Evolutionary conservation across 92 coral and sea anemone species (phyloP).

Genomic region (Umimayanthus kanabou): DNA sequence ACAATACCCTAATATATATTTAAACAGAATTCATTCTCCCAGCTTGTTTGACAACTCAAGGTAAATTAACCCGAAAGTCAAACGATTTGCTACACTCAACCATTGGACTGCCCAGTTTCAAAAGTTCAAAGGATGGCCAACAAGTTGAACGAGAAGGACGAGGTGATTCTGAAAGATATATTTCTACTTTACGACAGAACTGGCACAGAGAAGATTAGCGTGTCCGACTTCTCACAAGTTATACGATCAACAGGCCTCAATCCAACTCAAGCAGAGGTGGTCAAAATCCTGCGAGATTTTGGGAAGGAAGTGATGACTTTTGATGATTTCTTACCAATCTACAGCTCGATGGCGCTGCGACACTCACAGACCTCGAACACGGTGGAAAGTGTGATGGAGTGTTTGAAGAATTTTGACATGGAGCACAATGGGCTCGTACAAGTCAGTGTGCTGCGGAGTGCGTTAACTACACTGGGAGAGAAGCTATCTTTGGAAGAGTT

Average conservation of each 20-base stretch:
- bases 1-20: neutral
- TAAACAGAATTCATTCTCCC: neutral
- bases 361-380: constrained; percentile 70
- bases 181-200: constrained; percentile 88
- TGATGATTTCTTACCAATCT: constrained; percentile 90
- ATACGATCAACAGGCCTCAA: constrained; percentile 88
- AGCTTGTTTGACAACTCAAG: neutral
- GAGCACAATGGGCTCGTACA: constrained; percentile 79
- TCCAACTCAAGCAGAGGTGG: constrained; percentile 90
- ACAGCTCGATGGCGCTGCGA: constrained; percentile 85
- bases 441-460: constrained; percentile 86
- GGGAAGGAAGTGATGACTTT: constrained; percentile 76
- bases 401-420: constrained; percentile 91
- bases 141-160: constrained; percentile 71
- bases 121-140: constrained; percentile 39
- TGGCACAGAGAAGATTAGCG: constrained; percentile 79
- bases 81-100: too few relatives aligned
- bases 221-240: constrained; percentile 81
- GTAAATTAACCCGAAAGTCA: neutral
- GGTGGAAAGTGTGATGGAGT: constrained; percentile 86
- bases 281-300: constrained; percentile 86
- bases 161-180: constrained; percentile 81
- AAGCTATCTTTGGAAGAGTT: constrained; percentile 88
- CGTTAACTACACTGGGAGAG: constrained; percentile 95
- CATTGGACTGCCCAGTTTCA: neutral